phyloP scores from a whole-genome alignment of 1,140 invertebrate genomes.

The Protaetia brevitarsis region DNA sequence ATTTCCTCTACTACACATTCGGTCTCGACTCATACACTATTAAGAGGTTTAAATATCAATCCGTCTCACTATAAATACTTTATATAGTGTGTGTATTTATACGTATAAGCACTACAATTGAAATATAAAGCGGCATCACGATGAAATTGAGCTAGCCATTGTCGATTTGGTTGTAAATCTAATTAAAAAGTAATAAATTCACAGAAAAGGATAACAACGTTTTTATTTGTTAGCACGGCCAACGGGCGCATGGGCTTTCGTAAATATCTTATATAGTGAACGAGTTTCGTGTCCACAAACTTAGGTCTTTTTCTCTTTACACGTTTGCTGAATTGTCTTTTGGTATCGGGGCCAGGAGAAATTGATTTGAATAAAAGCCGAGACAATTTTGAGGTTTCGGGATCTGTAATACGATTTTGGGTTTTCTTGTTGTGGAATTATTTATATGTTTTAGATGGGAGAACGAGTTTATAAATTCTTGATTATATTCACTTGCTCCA shows the following conservation, averaged over 20 bases:
- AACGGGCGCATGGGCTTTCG: too few relatives aligned
- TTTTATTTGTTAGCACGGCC: too few relatives aligned
- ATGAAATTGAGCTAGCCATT: too few relatives aligned
- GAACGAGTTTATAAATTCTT: too few relatives aligned
- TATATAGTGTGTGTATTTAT: too few relatives aligned
- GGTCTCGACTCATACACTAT: slow-evolving; percentile 8
- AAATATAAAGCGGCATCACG: too few relatives aligned
- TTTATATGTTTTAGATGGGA: too few relatives aligned
- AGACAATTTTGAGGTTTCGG: not conserved
- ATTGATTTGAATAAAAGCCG: not conserved
- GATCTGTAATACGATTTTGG: not conserved
- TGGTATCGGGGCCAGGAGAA: not conserved
- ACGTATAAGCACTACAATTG: too few relatives aligned
- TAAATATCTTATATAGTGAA: too few relatives aligned
- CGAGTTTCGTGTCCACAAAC: too few relatives aligned
- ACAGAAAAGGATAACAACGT: not conserved
- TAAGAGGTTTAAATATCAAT: not conserved
- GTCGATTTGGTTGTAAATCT: not conserved
- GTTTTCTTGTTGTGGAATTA: not conserved
- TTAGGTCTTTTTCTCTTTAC: not conserved
- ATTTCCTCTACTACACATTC: slow-evolving; percentile 19
- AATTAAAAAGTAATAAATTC: slow-evolving; percentile 22
- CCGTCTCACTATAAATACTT: not conserved
- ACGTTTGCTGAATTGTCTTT: not conserved
- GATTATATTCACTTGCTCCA: too few relatives aligned